Conservation (phyloP, 2,888 invertebrate species). For the Cheilosia scutellata region DNA sequence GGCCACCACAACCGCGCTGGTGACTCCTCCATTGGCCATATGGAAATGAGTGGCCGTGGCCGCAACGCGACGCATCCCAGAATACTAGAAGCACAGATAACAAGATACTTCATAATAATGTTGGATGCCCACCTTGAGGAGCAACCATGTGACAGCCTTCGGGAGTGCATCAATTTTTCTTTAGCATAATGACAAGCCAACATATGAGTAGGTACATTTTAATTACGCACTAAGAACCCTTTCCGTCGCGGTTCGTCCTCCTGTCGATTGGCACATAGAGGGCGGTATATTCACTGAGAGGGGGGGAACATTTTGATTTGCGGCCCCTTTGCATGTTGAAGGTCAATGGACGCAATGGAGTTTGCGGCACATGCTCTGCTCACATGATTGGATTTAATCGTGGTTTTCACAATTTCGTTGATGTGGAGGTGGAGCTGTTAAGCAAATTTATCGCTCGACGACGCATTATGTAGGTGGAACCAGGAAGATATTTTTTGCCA, state of each 20-base stretch:
- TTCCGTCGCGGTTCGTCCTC: background rate
- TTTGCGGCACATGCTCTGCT: slow-evolving; percentile 15
- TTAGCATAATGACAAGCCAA: slow-evolving; percentile 67
- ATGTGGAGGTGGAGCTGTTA: slow-evolving; percentile 50
- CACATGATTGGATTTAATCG: slow-evolving; percentile 53
- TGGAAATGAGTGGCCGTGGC: slow-evolving; percentile 35
- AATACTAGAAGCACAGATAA: slow-evolving; percentile 37
- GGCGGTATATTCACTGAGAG: slow-evolving; percentile 51
- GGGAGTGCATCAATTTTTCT: slow-evolving; percentile 72
- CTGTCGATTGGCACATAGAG: slow-evolving; percentile 1
- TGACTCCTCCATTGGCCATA: slow-evolving; percentile 35
- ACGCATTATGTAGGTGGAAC: slow-evolving; percentile 58
- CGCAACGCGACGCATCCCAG: background rate
- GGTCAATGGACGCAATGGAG: slow-evolving; percentile 47
- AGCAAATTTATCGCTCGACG: slow-evolving; percentile 51
- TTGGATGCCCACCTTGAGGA: slow-evolving; percentile 21
- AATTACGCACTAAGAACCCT: slow-evolving; percentile 67
- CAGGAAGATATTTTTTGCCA: slow-evolving; percentile 53
- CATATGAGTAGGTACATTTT: slow-evolving; percentile 65
- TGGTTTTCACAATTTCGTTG: slow-evolving; percentile 25
- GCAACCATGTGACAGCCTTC: slow-evolving; percentile 70
- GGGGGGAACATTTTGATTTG: slow-evolving; percentile 40
- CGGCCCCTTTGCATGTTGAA: slow-evolving; percentile 46
- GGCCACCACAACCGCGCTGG: slow-evolving; percentile 35
- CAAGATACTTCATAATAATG: slow-evolving; percentile 37